Evolutionary conservation across 2,888 invertebrate species (phyloP).

Genomic region (Coelogynopora nodosa): DNA sequence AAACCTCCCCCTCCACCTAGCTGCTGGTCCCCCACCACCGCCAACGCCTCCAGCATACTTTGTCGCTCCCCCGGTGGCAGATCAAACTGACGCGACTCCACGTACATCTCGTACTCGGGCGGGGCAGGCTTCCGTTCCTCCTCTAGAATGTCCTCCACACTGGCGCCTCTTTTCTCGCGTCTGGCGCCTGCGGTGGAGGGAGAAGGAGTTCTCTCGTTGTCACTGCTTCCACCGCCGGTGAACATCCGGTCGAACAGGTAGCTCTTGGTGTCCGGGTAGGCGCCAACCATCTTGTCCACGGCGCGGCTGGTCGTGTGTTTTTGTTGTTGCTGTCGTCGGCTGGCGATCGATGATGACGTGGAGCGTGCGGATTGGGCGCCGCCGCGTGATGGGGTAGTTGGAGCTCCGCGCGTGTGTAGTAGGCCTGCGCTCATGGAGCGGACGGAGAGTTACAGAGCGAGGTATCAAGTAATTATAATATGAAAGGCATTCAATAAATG

Average conservation of each 20-base stretch:
- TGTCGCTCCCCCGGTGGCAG: neutral
- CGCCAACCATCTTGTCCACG: neutral
- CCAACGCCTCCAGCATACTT: conserved; percentile 11
- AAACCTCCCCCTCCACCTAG: neutral
- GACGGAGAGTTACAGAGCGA: too few species aligned
- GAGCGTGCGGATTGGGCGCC: neutral
- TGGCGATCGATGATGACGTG: neutral
- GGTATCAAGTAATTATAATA: too few species aligned
- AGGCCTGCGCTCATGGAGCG: too few species aligned
- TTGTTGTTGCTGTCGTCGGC: neutral
- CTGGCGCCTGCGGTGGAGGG: neutral
- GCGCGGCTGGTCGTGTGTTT: neutral
- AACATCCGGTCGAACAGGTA: conserved; percentile 6
- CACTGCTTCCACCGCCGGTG: neutral
- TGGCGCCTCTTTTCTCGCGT: neutral
- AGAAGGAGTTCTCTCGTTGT: neutral
- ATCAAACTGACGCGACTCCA: neutral
- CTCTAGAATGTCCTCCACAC: neutral
- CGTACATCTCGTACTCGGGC: conserved; percentile 5
- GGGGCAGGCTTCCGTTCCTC: neutral
- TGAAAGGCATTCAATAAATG: too few species aligned
- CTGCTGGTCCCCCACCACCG: too few species aligned
- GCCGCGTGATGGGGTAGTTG: too few species aligned
- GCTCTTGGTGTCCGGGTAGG: neutral
- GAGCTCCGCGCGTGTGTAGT: too few species aligned